Base-by-base conservation (phyloP, 2,113 vertebrate species). In the Fulica atra region DNA sequence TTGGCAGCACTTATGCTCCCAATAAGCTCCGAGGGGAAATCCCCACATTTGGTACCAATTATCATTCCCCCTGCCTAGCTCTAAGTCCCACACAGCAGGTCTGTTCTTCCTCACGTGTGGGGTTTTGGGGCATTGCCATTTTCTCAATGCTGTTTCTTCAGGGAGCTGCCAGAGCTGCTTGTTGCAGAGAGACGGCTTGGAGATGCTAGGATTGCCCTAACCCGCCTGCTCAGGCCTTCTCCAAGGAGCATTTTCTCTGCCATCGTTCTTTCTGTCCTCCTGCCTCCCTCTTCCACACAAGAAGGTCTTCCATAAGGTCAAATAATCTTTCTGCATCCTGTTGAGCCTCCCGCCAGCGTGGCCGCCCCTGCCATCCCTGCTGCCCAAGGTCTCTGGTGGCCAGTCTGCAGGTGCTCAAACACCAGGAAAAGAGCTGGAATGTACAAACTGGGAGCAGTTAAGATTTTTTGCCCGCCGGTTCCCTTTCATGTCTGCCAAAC, bases 311-410 rank as follows among this genome's bases (percentile, higher is more conserved):
- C 35, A 6, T 14, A 15, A 1, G 1, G 10, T 7, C 23, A 51
- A 29, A 28, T 9, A 11, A 68, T 12, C 19, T 31, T 20, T 13
- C 28, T 25, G 57, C 0, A 0, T 28, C 38, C 21, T 0, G 0
- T 1, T 11, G 42, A 83, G 18, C 66, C 44, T 64, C 48, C 28
- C 24, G 21, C n/a, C 9, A 3, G 44, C 3, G 1, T 9, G 4
- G 6, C 70, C 35, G 26, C 33, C 69, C 26, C 31, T 9, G 64
- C n/a, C 57, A 28, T 59, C 56, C 60, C 56, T 14, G 28, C 60
- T 64, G 42, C 54, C 81, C 0, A 2, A 11, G 46, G 8, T 51
- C 70, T n/a, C 13, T 1, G 0, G 20, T 53, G 64, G 46, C 21
- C 2, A 1, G 51, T 20, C 40, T 61, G 64, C 90, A 81, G 88